A percentile compares a stretch with the other conserved stretches of the same genome.
Conservation (phyloP, 2,113 vertebrate species). For the Oreochromis niloticus region DNA sequence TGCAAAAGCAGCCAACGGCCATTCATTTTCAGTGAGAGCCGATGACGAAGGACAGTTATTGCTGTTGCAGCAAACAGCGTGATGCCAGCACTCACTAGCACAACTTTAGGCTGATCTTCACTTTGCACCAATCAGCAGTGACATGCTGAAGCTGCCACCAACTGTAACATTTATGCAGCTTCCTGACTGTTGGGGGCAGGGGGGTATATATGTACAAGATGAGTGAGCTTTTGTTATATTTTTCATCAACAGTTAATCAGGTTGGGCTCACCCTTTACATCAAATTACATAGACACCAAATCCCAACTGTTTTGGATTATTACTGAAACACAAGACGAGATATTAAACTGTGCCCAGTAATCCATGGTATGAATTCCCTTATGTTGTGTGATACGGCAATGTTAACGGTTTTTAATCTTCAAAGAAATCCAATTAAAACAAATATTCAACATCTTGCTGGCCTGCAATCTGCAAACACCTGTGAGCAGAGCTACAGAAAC, state of each 20-base stretch:
- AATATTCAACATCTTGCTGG: background rate
- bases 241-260: background rate
- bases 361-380: background rate
- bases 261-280: background rate
- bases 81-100: background rate
- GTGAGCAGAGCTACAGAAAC: background rate
- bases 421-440: background rate
- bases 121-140: background rate
- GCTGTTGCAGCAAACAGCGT: constrained; percentile 1
- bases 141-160: background rate
- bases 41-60: constrained; percentile 7
- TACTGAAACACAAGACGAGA: background rate
- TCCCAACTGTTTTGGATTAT: background rate
- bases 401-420: background rate
- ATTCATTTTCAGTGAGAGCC: constrained; percentile 25
- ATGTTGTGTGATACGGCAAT: background rate
- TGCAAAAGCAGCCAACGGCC: constrained; percentile 26
- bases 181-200: background rate
- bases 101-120: background rate
- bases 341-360: background rate
- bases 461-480: background rate
- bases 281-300: background rate
- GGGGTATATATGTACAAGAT: background rate
- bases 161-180: background rate
- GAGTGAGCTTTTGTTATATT: background rate